A percentile compares a stretch with the other conserved stretches of the same genome.
phyloP scores from a whole-genome alignment of 2,113 vertebrate genomes.

The Eleginops maclovinus region DNA sequence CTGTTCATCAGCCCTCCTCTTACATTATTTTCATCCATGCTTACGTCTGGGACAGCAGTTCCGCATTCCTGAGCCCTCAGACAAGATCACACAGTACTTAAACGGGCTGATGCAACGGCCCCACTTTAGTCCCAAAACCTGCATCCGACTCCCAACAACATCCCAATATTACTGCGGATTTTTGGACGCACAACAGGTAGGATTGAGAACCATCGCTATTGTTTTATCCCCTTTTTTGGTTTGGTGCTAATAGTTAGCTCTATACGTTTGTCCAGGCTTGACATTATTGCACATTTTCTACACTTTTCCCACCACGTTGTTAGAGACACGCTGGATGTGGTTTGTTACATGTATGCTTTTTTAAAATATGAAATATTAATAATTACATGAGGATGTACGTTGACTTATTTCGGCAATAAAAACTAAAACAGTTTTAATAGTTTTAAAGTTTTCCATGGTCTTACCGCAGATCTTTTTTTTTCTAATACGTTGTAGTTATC shows the following conservation, averaged over 20 bases:
- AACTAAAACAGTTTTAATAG: neutral
- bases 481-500: conserved; percentile 41
- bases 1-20: conserved; percentile 50
- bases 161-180: conserved; percentile 53
- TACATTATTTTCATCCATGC: conserved; percentile 78
- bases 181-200: conserved; percentile 78
- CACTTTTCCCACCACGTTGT: conserved; percentile 49
- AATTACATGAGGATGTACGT: neutral
- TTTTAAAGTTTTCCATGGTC: conserved; percentile 51
- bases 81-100: conserved; percentile 86
- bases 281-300: conserved; percentile 11
- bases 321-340: neutral
- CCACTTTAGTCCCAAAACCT: conserved; percentile 65
- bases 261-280: neutral
- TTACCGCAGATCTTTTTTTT: neutral
- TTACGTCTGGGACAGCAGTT: conserved; percentile 90
- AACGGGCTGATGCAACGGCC: conserved; percentile 91
- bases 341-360: neutral
- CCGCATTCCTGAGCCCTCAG: conserved; percentile 93
- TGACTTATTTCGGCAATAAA: neutral
- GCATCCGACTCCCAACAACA: conserved; percentile 53
- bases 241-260: neutral
- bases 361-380: neutral
- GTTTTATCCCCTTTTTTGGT: neutral
- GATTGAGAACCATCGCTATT: neutral